Percentiles rank a stretch among this genome's conserved stretches.
These are phyloP conservation scores for Hedychridium roseum DNA, from an alignment of 2,888 invertebrate genomes.

Conservation along the genomic window DNA sequence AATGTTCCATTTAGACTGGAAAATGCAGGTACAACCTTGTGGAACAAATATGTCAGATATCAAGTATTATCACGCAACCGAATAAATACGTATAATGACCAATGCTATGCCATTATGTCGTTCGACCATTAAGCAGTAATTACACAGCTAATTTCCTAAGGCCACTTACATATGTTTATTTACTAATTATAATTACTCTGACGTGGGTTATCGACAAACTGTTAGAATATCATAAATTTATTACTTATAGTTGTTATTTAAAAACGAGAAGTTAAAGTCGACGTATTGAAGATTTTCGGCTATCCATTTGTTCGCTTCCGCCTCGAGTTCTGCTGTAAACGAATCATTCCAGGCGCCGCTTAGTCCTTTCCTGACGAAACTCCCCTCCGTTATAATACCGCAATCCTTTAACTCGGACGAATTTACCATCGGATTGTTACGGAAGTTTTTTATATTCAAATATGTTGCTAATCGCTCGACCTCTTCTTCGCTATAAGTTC, in stretches of 20 bases:
- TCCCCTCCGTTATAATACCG: conserved; percentile 69
- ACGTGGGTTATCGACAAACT: neutral
- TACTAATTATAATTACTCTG: neutral
- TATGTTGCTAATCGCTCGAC: conserved; percentile 73
- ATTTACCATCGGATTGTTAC: conserved; percentile 82
- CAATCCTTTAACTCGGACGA: conserved; percentile 71
- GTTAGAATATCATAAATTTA: neutral
- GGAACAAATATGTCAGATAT: too few species aligned
- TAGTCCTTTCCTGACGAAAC: conserved; percentile 75
- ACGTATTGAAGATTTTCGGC: conserved; percentile 70
- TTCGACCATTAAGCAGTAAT: neutral
- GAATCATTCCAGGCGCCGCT: conserved; percentile 77
- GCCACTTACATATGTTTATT: neutral
- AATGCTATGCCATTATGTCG: neutral
- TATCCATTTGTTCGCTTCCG: conserved; percentile 76
- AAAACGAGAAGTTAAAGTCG: conserved; percentile 69
- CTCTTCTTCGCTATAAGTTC: conserved; percentile 68
- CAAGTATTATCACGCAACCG: neutral
- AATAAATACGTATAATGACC: neutral
- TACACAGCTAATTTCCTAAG: neutral
- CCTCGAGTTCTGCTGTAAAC: conserved; percentile 73
- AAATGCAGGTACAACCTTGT: too few species aligned
- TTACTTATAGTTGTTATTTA: conserved; percentile 11
- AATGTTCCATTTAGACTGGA: too few species aligned
- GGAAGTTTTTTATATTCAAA: conserved; percentile 83